phyloP scores from a whole-genome alignment of 2,113 vertebrate genomes.

The Dasyprocta punctata region DNA sequence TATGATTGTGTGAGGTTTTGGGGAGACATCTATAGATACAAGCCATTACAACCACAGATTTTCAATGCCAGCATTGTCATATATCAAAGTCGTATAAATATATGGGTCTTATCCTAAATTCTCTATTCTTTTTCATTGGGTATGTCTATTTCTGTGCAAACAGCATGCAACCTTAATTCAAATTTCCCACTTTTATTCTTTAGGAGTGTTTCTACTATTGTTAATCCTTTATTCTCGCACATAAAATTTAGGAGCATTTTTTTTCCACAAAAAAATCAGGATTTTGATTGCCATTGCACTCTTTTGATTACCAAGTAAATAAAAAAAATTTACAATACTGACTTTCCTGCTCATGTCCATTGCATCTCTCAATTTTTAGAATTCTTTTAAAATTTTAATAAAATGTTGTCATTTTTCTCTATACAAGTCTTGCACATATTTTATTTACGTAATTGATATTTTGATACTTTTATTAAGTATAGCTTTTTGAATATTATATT shows the following conservation, averaged over 20 bases:
- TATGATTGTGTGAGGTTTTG: not conserved
- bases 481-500: conserved; percentile 17
- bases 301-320: not conserved
- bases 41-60: not conserved
- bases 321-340: not conserved
- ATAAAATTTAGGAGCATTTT: conserved; percentile 1
- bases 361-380: not conserved
- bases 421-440: conserved; percentile 4
- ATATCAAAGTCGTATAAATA: not conserved
- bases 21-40: not conserved
- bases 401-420: conserved; percentile 8
- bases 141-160: not conserved
- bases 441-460: conserved; percentile 35
- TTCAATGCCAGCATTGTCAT: not conserved
- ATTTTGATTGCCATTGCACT: conserved; percentile 10
- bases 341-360: not conserved
- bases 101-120: not conserved
- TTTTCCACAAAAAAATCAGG: not conserved
- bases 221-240: not conserved
- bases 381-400: conserved; percentile 6
- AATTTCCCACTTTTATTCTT: not conserved
- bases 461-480: not conserved
- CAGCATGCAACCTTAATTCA: not conserved
- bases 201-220: not conserved
- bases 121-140: not conserved